phyloP scores from a whole-genome alignment of 1,140 invertebrate genomes.

The Oryzaephilus surinamensis region DNA sequence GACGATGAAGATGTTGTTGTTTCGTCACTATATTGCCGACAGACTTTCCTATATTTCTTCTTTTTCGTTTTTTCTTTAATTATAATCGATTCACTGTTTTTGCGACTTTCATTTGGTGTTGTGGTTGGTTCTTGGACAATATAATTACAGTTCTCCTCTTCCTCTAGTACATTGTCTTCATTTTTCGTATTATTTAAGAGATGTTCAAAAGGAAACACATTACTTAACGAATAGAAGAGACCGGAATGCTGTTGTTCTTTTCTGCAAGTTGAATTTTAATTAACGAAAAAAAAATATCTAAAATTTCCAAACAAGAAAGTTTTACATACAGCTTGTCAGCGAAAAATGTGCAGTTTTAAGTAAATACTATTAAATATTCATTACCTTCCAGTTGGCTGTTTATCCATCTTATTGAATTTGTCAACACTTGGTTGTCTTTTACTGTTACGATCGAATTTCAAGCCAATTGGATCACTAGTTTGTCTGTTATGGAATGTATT shows the following conservation, averaged over 20 bases:
- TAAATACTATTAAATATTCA: too few species aligned
- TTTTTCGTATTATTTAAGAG: conserved; percentile 7
- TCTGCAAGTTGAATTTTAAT: background rate
- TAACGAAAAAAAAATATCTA: background rate
- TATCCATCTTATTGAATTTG: background rate
- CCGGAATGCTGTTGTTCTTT: background rate
- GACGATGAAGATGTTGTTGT: conserved; percentile 8
- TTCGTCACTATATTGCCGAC: conserved; percentile 12
- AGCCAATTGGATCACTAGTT: background rate
- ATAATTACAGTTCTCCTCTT: conserved; percentile 16
- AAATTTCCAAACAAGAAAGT: too few species aligned
- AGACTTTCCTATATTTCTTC: conserved; percentile 10
- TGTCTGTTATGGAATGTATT: too few species aligned
- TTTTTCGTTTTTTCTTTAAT: conserved; percentile 7
- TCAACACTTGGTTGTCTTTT: too few species aligned
- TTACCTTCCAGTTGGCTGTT: background rate
- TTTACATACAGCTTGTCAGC: too few species aligned
- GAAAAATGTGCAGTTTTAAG: background rate
- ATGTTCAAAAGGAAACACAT: conserved; percentile 17
- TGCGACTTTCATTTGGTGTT: conserved; percentile 7
- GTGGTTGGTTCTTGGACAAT: conserved; percentile 12
- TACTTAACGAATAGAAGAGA: conserved; percentile 19
- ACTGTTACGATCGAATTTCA: background rate
- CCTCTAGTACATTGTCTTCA: background rate
- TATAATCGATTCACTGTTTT: conserved; percentile 6